A percentile compares a stretch with the other conserved stretches of the same genome.
Evolutionary conservation across 1,140 invertebrate genomes (phyloP).

Genomic region (Papilio aristodemus): DNA sequence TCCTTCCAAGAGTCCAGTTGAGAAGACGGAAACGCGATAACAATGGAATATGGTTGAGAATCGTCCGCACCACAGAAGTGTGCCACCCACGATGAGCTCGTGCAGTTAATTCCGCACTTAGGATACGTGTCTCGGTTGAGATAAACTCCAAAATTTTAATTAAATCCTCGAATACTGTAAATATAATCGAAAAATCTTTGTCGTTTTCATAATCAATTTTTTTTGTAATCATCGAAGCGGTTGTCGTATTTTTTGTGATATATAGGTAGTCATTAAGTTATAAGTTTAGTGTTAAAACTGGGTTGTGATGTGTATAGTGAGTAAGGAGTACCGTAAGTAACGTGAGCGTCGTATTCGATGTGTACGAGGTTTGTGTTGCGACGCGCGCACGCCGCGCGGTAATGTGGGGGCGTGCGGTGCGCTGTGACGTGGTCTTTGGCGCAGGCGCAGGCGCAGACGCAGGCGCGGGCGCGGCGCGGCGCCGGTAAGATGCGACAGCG

Average conservation of each 20-base stretch:
- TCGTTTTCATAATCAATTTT: slow-evolving; percentile 73
- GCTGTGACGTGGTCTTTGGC: slow-evolving; percentile 69
- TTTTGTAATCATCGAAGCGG: slow-evolving; percentile 76
- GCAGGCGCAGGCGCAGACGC: slow-evolving; percentile 51
- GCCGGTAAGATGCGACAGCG: slow-evolving; percentile 77
- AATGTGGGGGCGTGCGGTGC: slow-evolving; percentile 54
- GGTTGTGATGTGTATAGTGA: slow-evolving; percentile 79
- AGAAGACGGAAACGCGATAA: slow-evolving; percentile 63
- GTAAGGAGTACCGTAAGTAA: slow-evolving; percentile 60
- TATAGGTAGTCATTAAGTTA: slow-evolving; percentile 53
- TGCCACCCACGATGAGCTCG: slow-evolving; percentile 62
- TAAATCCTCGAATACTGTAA: slow-evolving; percentile 25
- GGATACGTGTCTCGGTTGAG: slow-evolving; percentile 19
- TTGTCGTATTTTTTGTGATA: slow-evolving; percentile 80
- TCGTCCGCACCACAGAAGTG: slow-evolving; percentile 51
- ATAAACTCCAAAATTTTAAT: slow-evolving; percentile 9
- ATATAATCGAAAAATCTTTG: slow-evolving; percentile 19
- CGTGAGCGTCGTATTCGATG: slow-evolving; percentile 33
- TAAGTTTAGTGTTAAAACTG: slow-evolving; percentile 74
- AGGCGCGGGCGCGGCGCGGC: slow-evolving; percentile 62
- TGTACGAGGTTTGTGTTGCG: slow-evolving; percentile 35
- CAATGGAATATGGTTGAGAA: slow-evolving; percentile 79
- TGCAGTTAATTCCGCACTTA: slow-evolving; percentile 53
- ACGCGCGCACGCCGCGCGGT: slow-evolving; percentile 56
- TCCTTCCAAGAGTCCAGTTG: slow-evolving; percentile 63